These are phyloP conservation scores for Acanthochromis polyacanthus DNA, from an alignment of 2,113 vertebrate species.

Conservation along the genomic window DNA sequence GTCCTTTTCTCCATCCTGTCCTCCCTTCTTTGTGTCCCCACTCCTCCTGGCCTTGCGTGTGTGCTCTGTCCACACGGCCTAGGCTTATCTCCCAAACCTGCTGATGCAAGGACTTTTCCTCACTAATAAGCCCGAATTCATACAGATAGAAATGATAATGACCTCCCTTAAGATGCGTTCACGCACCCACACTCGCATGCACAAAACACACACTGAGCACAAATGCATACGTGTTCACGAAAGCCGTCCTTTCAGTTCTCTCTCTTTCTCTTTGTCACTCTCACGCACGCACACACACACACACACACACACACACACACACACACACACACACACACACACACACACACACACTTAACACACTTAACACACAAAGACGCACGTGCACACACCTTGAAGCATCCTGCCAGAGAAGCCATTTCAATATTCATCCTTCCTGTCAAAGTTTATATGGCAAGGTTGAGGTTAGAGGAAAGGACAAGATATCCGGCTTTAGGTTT, in stretches of 20 bases:
- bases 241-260: not conserved
- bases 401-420: conserved; percentile 36
- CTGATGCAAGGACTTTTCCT: conserved; percentile 67
- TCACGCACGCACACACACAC: not conserved
- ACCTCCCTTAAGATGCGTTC: conserved; percentile 77
- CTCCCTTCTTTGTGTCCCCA: conserved; percentile 1
- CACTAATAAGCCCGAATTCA: conserved; percentile 59
- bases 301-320: not conserved
- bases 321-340: conserved; percentile 1
- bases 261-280: not conserved
- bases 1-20: not conserved
- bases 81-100: conserved; percentile 42
- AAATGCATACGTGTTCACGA: conserved; percentile 22
- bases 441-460: conserved; percentile 56
- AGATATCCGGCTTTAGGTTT: conserved; percentile 22
- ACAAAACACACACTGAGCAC: not conserved
- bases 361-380: not conserved
- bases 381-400: conserved; percentile 17
- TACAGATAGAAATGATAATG: conserved; percentile 76
- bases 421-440: conserved; percentile 61
- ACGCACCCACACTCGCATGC: conserved; percentile 20
- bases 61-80: conserved; percentile 33
- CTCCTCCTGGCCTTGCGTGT: conserved; percentile 34
- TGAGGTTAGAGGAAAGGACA: conserved; percentile 30
- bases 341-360: not conserved